phyloP scores from a whole-genome alignment of 2,797 vertebrate genomes.

The Halcyon chelicuti region DNA sequence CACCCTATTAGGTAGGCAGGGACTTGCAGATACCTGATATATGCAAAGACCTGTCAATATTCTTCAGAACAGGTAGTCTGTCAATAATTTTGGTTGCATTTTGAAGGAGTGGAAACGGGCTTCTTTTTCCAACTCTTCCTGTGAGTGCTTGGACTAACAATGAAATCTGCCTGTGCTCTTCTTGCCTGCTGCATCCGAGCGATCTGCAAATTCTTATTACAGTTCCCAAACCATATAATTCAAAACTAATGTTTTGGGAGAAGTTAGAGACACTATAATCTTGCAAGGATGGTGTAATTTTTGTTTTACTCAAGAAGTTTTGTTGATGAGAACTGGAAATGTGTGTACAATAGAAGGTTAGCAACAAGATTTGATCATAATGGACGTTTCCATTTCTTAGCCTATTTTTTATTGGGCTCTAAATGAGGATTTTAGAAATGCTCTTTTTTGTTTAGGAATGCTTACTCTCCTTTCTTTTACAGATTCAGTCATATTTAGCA shows the following conservation, averaged over 20 bases:
- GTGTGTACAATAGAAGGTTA: neutral
- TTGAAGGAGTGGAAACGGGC: neutral
- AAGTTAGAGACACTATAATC: neutral
- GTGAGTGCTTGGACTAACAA: neutral
- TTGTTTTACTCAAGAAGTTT: neutral
- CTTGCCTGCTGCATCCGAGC: neutral
- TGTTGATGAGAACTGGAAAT: neutral
- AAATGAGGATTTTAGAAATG: neutral
- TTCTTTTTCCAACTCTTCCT: neutral
- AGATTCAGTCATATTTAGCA: slow-evolving; percentile 92
- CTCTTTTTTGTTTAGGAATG: neutral
- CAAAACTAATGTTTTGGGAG: neutral
- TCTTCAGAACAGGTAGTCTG: neutral
- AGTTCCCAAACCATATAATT: neutral
- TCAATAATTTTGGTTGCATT: neutral
- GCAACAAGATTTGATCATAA: neutral
- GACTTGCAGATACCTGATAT: neutral
- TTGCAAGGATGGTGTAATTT: neutral
- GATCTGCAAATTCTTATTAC: neutral
- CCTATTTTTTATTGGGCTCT: neutral
- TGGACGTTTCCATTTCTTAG: neutral
- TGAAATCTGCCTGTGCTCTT: neutral
- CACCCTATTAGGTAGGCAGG: neutral
- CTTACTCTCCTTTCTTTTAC: slow-evolving; percentile 37
- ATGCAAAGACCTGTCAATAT: neutral